Evolutionary conservation across 2,113 vertebrate genomes (phyloP).

Genomic region (Noturus placidus): DNA sequence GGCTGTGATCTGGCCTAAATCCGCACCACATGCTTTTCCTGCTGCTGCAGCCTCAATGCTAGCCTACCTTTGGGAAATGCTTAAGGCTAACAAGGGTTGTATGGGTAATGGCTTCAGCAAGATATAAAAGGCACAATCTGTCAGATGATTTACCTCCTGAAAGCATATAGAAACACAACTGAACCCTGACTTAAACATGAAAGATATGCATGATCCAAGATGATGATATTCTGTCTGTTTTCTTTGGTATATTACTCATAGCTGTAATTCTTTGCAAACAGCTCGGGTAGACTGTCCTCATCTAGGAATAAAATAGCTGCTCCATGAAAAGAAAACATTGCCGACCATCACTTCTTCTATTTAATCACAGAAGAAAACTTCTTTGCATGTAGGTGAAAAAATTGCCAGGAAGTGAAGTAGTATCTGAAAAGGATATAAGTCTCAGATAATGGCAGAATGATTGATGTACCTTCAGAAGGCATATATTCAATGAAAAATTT

Average conservation of each 20-base stretch:
- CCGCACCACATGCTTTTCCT: slow-evolving; percentile 17
- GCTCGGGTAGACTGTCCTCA: background rate
- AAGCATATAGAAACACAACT: background rate
- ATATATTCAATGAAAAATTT: background rate
- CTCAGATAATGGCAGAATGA: background rate
- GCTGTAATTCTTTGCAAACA: background rate
- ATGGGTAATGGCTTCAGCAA: slow-evolving; percentile 2
- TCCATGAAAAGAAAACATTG: background rate
- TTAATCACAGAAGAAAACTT: background rate
- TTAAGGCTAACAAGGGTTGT: slow-evolving; percentile 22
- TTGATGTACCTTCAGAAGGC: background rate
- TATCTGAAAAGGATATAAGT: background rate
- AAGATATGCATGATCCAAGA: background rate
- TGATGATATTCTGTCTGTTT: background rate
- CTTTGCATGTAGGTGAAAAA: background rate
- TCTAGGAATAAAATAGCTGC: background rate
- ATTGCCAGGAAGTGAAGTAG: background rate
- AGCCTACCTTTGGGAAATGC: slow-evolving; percentile 22
- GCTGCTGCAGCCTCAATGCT: background rate
- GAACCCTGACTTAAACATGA: background rate
- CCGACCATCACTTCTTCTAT: background rate
- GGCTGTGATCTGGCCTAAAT: slow-evolving; percentile 48
- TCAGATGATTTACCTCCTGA: slow-evolving; percentile 2
- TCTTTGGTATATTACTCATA: background rate
- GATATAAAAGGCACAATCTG: slow-evolving; percentile 13